Evolutionary conservation across 2,797 vertebrate species (phyloP), one percentile per base, ranked within the genome.

Genomic region (Neolamprologus multifasciatus): DNA sequence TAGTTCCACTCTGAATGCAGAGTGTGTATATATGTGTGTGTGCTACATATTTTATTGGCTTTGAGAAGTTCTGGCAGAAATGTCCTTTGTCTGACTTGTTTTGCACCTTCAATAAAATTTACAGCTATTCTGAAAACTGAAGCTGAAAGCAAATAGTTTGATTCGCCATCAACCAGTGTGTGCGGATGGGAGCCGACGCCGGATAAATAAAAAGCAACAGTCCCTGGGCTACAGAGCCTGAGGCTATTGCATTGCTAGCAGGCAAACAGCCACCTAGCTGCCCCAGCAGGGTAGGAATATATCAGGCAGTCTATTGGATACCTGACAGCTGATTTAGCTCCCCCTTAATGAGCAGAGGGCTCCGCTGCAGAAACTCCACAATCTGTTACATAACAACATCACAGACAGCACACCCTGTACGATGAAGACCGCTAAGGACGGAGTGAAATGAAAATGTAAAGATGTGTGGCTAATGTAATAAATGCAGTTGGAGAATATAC

Each of bases 271-370:
- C 90, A 91, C 88, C 85, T 86, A 83, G 93, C 84, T 86, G 86
- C 89, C 90, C 92, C 88, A 85, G 87, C 89, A 90, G 92, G 91
- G 79, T 71, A 84, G 87, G 79, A 86, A 88, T 89, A 89, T 59
- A 93, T 93, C 89, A 94, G 85, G 81, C 82, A 77, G 89, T 81
- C 93, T 83, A 91, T 92, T 89, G 93, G 89, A 91, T 86, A 93
- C 83, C 92, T 92, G 93, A 94, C 95, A 94, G 91, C 86, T 93
- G 94, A 94, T 94, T 91, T 91, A 88, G 89, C 90, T 90, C 55
- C 85, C 77, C 43, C 83, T 90, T 94, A 94, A 94, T 93, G 89
- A 94, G 90, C 77, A 62, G 80, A 88, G 86, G 83, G 78, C 84
- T 86, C 81, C 57, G 78, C 87, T 86, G 88, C 87, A 88, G 67